A percentile compares a stretch with the other conserved stretches of the same genome.
Conservation (phyloP, 2,113 vertebrate genomes). For the Gobiocypris rarus region DNA sequence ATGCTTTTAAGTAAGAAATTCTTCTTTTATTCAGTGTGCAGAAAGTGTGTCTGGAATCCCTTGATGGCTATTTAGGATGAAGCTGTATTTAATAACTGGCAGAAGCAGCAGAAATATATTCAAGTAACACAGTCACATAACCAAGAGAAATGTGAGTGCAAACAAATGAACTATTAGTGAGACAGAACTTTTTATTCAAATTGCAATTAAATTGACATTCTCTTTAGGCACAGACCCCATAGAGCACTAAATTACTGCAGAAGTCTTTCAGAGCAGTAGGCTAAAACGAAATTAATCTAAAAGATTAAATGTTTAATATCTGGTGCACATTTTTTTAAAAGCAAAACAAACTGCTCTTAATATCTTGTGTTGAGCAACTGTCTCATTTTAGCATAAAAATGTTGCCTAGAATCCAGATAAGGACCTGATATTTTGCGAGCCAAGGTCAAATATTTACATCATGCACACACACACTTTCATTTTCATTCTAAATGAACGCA, state of each 20-base stretch:
- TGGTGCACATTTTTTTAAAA: not conserved
- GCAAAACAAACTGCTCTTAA: not conserved
- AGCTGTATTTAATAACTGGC: not conserved
- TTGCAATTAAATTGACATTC: constrained; percentile 15
- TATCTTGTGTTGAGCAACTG: not conserved
- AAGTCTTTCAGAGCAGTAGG: not conserved
- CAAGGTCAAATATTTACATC: not conserved
- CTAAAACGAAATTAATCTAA: not conserved
- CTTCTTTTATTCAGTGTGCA: not conserved
- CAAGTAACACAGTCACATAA: not conserved
- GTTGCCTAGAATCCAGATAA: not conserved
- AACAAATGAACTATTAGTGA: constrained; percentile 5
- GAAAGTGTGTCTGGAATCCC: not conserved
- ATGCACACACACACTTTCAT: not conserved
- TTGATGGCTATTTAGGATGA: not conserved
- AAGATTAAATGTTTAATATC: not conserved
- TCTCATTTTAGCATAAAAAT: not conserved
- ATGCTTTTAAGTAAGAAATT: no score
- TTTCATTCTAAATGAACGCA: constrained; percentile 8
- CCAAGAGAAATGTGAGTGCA: not conserved
- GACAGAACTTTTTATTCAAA: constrained; percentile 2
- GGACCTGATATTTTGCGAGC: not conserved
- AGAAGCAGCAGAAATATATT: not conserved
- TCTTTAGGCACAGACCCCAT: not conserved
- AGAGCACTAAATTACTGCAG: not conserved